A percentile compares a stretch with the other conserved stretches of the same genome.
Conservation (phyloP, 2,888 invertebrate genomes). For the Tachina grossa region DNA sequence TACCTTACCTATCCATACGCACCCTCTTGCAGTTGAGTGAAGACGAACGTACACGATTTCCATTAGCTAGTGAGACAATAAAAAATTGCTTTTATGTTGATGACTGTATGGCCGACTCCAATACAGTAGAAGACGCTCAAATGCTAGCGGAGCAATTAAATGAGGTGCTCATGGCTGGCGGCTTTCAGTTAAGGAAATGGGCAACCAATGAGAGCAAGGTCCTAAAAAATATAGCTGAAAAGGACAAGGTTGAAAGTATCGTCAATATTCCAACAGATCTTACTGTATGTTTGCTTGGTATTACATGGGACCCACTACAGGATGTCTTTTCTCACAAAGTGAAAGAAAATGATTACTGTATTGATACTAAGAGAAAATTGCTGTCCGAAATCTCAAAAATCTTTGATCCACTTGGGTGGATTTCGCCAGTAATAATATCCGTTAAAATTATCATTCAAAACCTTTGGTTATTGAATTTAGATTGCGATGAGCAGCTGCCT, state of each 20-base stretch:
- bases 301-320: slow-evolving; percentile 12
- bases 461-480: slow-evolving; percentile 6
- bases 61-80: slow-evolving; percentile 1
- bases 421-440: slow-evolving; percentile 28
- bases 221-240: slow-evolving; percentile 7
- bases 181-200: slow-evolving; percentile 28
- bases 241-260: slow-evolving; percentile 38
- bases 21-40: slow-evolving; percentile 36
- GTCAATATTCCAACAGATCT: slow-evolving; percentile 22
- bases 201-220: slow-evolving; percentile 17
- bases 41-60: slow-evolving; percentile 18
- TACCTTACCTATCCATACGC: slow-evolving; percentile 19
- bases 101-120: slow-evolving; percentile 36
- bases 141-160: too few species aligned
- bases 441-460: slow-evolving; percentile 46
- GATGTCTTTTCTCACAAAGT: slow-evolving; percentile 42
- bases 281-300: slow-evolving; percentile 17
- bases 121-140: slow-evolving; percentile 11
- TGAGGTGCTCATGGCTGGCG: not conserved
- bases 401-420: slow-evolving; percentile 40
- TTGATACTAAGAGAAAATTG: slow-evolving; percentile 44
- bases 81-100: too few species aligned
- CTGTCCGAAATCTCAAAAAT: slow-evolving; percentile 58
- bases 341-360: not conserved
- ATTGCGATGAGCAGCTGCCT: slow-evolving; percentile 38